phyloP scores from a whole-genome alignment of 1,140 invertebrate species.

The Heterodera carotae region DNA sequence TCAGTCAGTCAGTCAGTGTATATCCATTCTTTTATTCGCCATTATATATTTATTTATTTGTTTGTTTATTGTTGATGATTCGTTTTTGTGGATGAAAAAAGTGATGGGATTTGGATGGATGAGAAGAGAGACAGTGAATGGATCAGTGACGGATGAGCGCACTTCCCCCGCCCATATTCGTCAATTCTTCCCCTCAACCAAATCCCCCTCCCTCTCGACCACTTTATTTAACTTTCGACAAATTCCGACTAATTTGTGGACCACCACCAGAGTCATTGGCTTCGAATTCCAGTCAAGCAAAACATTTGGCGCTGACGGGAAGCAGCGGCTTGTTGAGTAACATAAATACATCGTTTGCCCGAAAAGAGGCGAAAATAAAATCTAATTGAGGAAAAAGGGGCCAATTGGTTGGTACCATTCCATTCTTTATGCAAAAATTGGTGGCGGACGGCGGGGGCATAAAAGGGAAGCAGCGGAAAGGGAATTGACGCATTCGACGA shows the following conservation, averaged over 20 bases:
- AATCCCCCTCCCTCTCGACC: background rate
- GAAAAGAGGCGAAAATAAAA: background rate
- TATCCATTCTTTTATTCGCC: too few relatives aligned
- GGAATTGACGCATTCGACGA: background rate
- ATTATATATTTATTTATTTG: too few relatives aligned
- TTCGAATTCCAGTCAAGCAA: background rate
- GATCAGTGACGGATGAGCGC: too few relatives aligned
- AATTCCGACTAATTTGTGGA: background rate
- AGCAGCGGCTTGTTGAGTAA: background rate
- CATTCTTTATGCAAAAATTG: slow-evolving; percentile 13
- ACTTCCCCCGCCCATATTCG: background rate
- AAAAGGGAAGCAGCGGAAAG: background rate
- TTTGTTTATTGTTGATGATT: too few relatives aligned
- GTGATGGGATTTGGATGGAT: too few relatives aligned
- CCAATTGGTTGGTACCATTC: background rate
- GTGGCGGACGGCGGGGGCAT: background rate
- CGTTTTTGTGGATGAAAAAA: too few relatives aligned
- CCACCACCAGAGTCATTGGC: background rate
- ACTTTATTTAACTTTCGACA: background rate
- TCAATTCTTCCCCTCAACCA: background rate
- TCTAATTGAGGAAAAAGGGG: background rate
- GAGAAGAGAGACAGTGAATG: too few relatives aligned
- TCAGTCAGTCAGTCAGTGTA: too few relatives aligned
- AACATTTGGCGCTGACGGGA: background rate
- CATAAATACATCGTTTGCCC: too few relatives aligned